phyloP scores from a whole-genome alignment of 1,140 invertebrate species.

The Formica selysi region DNA sequence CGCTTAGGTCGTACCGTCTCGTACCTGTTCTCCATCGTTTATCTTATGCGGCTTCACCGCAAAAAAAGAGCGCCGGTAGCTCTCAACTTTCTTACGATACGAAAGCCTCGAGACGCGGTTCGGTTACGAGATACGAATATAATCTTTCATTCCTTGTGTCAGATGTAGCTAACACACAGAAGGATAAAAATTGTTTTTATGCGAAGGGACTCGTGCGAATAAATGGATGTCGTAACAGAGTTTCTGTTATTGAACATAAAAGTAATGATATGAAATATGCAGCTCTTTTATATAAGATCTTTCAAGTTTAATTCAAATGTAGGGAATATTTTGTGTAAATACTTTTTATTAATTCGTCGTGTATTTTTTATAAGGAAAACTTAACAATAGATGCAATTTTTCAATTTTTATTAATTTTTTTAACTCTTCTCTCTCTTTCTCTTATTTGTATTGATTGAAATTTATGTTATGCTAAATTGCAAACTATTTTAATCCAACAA shows the following conservation, averaged over 20 bases:
- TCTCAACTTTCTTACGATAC: conserved; percentile 31
- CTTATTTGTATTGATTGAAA: neutral
- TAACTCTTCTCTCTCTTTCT: too few relatives aligned
- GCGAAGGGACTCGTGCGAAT: neutral
- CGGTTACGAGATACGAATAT: conserved; percentile 23
- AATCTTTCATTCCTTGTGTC: conserved; percentile 27
- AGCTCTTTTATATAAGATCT: neutral
- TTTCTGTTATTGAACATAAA: neutral
- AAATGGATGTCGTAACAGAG: neutral
- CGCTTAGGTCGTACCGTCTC: conserved; percentile 18
- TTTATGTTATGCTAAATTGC: neutral
- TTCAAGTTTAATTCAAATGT: neutral
- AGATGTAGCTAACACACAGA: neutral
- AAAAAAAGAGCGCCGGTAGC: conserved; percentile 6
- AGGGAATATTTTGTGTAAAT: neutral
- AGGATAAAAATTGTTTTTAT: conserved; percentile 22
- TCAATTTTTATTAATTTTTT: too few relatives aligned
- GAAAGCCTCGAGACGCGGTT: neutral
- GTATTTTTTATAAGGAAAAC: neutral
- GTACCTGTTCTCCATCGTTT: conserved; percentile 23
- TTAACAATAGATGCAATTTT: neutral
- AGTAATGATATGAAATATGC: neutral
- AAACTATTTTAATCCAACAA: neutral
- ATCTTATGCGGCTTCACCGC: conserved; percentile 25
- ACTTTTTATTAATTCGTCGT: neutral